Base-by-base conservation (phyloP, 2,113 vertebrate species). In the Austrofundulus limnaeus region DNA sequence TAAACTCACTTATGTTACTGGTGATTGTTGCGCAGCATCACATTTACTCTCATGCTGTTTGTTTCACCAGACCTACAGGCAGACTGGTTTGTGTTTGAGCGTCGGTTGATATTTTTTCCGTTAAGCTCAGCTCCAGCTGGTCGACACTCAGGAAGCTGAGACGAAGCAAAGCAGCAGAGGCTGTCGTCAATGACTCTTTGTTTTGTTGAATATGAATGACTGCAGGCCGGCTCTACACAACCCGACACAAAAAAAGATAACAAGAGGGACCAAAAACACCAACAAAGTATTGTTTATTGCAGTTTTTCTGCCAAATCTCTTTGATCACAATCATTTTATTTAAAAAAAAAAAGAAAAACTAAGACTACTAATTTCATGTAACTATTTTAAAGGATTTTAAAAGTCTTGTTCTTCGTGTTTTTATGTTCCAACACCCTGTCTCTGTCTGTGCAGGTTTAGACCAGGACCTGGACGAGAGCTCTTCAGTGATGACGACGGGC, bases 391-490 rank as follows among this genome's bases (percentile, higher is more conserved):
- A n/a, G n/a, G n/a, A n/a, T n/a, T n/a, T n/a, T n/a, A n/a, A n/a
- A n/a, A n/a, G n/a, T n/a, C n/a, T 34, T 34, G 31, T 16, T 2
- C 47, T 24, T 24, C 14, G 4, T 48, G 20, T 13, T 49, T 49
- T 4, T 1, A 24, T 24, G 21, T 49, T 13, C 5, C 16, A 4
- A 7, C 4, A 20, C 51, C 51, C 23, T 13, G 10, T 58, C 17
- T 46, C 4, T 49, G 19, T 38, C 13, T 34, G 14, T 52, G 7
- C 52, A 75, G 86, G 51, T 48, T 17, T 74, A 48, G 80, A 85
- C 8, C 24, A 28, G 56, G 73, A 81, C 37, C 19, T 62, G 25
- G 69, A 79, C 21, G 88, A 88, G n/a, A 77, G 61, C 34, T 82
- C 76, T 1, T 85, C 87, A 0, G 69, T 72, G 62, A 59, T 34